Evolutionary conservation across 2,113 vertebrate species (phyloP).

Genomic region (Hippocampus zosterae): DNA sequence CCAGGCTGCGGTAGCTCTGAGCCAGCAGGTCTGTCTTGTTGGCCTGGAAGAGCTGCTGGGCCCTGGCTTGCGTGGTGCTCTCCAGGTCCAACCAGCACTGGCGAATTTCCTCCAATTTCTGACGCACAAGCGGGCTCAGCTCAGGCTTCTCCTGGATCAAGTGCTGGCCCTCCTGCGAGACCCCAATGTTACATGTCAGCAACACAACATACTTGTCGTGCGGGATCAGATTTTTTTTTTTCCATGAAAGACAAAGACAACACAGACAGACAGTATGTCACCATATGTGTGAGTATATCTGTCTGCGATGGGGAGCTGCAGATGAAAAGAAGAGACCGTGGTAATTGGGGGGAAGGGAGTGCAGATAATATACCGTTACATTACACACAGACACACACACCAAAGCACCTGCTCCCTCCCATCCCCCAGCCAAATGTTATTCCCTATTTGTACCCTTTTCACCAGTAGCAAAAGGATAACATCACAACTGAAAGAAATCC

Average conservation of each 20-base stretch:
- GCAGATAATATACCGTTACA: slow-evolving; percentile 2
- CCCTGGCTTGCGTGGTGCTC: slow-evolving; percentile 84
- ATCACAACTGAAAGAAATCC: background rate
- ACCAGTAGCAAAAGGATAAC: background rate
- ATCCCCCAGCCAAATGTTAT: slow-evolving; percentile 2
- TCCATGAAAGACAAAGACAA: background rate
- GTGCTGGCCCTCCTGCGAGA: slow-evolving; percentile 81
- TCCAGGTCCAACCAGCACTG: slow-evolving; percentile 89
- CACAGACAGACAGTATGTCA: background rate
- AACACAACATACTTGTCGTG: background rate
- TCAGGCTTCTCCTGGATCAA: slow-evolving; percentile 89
- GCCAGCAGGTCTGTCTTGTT: slow-evolving; percentile 83
- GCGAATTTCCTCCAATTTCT: slow-evolving; percentile 83
- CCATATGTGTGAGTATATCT: background rate
- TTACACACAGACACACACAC: background rate
- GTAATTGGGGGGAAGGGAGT: background rate
- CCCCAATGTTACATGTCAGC: background rate
- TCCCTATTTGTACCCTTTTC: background rate
- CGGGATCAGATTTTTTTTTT: background rate
- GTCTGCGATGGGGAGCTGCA: no score
- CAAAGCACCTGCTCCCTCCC: background rate
- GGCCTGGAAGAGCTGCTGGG: slow-evolving; percentile 84
- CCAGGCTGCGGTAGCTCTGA: slow-evolving; percentile 82
- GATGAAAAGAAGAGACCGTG: background rate
- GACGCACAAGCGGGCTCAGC: slow-evolving; percentile 76